phyloP scores from a whole-genome alignment of 2,797 vertebrate genomes.

The Bradypus variegatus region DNA sequence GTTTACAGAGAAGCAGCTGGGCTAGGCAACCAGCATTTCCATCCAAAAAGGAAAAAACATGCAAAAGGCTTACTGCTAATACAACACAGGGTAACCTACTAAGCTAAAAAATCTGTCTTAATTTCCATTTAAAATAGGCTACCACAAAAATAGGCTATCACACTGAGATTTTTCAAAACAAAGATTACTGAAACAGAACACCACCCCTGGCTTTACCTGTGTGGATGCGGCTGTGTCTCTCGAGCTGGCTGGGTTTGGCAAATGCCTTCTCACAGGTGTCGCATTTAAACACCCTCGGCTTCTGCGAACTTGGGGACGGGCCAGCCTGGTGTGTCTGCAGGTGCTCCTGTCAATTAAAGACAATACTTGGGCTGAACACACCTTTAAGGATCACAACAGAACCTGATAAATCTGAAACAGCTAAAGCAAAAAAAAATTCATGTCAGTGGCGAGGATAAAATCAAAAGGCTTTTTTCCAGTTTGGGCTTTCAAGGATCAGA shows the following conservation, averaged over 20 bases:
- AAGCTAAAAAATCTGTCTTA: no score
- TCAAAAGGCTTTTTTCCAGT: neutral
- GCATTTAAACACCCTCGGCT: slow-evolving; percentile 91
- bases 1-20: no score
- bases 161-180: no score
- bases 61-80: no score
- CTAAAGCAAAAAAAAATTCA: no score
- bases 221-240: slow-evolving; percentile 95
- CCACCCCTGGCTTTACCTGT: slow-evolving; percentile 78
- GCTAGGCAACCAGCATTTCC: no score
- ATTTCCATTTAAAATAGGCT: no score
- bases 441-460: rapidly evolving
- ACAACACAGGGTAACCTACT: no score
- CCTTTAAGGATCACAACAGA: neutral
- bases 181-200: no score
- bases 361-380: neutral
- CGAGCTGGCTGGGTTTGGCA: slow-evolving; percentile 96
- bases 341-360: slow-evolving; percentile 81
- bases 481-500: neutral
- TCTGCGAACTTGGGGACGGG: slow-evolving; percentile 91
- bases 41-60: no score
- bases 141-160: no score
- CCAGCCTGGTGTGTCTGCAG: slow-evolving; percentile 93
- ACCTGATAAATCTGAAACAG: neutral
- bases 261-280: slow-evolving; percentile 93